These are phyloP conservation scores for Knipowitschia caucasica DNA, from an alignment of 2,797 vertebrate genomes.

Conservation along the genomic window DNA sequence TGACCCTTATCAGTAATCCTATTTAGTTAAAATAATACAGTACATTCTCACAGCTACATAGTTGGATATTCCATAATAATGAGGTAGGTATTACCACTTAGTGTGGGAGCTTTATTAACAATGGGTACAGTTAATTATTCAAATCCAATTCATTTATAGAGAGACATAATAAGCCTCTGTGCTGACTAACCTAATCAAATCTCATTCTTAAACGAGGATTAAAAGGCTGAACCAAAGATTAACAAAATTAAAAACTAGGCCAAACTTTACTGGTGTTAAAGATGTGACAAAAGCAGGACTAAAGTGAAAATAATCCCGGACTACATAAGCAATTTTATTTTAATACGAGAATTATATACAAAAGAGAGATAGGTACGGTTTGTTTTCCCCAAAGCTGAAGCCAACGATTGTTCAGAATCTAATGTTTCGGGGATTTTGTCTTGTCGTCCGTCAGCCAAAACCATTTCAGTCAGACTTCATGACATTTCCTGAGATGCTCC, in stretches of 20 bases:
- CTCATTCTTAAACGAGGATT: background rate
- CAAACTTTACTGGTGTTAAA: background rate
- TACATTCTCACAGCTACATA: background rate
- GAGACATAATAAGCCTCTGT: background rate
- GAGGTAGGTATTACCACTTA: background rate
- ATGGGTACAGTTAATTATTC: background rate
- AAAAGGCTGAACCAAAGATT: background rate
- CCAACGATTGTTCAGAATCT: too few species aligned
- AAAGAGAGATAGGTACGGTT: too few species aligned
- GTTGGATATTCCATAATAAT: background rate
- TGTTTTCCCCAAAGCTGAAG: too few species aligned
- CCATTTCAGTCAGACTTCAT: too few species aligned
- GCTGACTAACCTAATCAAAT: background rate
- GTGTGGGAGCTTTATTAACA: background rate
- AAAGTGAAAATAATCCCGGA: background rate
- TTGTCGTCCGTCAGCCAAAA: too few species aligned
- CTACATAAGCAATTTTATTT: background rate
- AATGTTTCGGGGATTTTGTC: too few species aligned
- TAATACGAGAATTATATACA: too few species aligned
- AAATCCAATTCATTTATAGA: background rate
- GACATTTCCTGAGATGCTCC: too few species aligned
- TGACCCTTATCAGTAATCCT: background rate
- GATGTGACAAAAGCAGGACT: background rate
- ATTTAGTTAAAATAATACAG: background rate
- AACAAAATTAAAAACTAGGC: background rate